These are phyloP conservation scores for Amphipoea oculea DNA, from an alignment of 2,888 invertebrate genomes.

Conservation along the genomic window DNA sequence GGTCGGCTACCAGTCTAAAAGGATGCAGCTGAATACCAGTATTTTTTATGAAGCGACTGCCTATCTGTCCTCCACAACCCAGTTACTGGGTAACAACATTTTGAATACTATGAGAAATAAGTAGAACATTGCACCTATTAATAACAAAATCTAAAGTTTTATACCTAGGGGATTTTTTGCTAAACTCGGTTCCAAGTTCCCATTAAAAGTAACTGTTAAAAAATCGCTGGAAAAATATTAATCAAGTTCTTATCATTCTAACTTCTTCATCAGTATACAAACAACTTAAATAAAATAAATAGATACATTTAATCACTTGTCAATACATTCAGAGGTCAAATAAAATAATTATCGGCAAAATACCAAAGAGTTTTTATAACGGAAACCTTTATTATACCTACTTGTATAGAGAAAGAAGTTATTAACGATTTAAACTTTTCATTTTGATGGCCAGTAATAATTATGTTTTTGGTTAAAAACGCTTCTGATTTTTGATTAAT, in stretches of 20 bases:
- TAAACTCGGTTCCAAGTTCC: background rate
- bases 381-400: conserved; percentile 40
- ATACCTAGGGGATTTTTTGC: background rate
- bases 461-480: conserved; percentile 58
- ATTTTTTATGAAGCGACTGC: no score
- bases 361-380: conserved; percentile 42
- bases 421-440: conserved; percentile 62
- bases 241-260: conserved; percentile 11
- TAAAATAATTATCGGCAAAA: conserved; percentile 56
- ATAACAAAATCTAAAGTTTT: background rate
- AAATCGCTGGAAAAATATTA: background rate
- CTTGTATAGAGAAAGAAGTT: conserved; percentile 40
- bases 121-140: background rate
- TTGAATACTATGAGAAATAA: background rate
- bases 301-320: conserved; percentile 57
- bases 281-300: conserved; percentile 48
- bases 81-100: background rate
- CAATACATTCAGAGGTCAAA: conserved; percentile 49
- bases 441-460: conserved; percentile 63
- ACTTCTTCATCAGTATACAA: conserved; percentile 53
- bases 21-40: no score
- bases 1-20: background rate
- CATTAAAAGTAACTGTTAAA: conserved; percentile 20
- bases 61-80: background rate
- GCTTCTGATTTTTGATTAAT: conserved; percentile 67